These are phyloP conservation scores for Fragum fragum DNA, from an alignment of 2,888 invertebrate genomes.

Conservation along the genomic window DNA sequence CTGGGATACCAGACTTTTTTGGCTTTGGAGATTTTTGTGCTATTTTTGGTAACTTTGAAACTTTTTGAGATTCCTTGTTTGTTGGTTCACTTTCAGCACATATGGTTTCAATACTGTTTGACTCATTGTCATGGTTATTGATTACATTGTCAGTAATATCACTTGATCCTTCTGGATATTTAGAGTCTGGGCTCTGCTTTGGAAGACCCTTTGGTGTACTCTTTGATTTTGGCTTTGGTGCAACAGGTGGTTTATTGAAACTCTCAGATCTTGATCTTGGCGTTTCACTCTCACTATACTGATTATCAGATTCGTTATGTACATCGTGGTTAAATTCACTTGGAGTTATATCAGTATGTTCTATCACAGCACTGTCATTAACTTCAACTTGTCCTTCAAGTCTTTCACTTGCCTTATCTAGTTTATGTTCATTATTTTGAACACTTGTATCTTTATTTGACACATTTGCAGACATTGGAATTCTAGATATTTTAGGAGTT, in stretches of 20 bases:
- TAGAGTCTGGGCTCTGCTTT: conserved; percentile 47
- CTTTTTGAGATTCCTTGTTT: conserved; percentile 36
- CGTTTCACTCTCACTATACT: conserved; percentile 17
- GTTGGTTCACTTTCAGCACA: conserved; percentile 41
- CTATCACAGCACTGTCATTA: conserved; percentile 27
- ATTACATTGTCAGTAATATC: conserved; percentile 35
- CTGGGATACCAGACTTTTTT: conserved; percentile 57
- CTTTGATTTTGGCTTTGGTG: conserved; percentile 68
- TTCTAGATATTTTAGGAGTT: conserved; percentile 32
- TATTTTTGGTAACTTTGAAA: conserved; percentile 54
- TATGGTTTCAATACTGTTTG: not conserved
- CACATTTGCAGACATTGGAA: conserved; percentile 39
- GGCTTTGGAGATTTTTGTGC: conserved; percentile 60
- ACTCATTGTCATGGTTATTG: not conserved
- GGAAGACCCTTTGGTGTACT: conserved; percentile 55
- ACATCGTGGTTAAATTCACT: not conserved
- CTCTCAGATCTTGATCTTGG: conserved; percentile 55
- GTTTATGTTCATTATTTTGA: not conserved
- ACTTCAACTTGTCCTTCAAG: not conserved
- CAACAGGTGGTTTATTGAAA: conserved; percentile 62
- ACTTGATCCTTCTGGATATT: not conserved
- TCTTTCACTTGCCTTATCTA: not conserved
- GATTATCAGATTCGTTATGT: not conserved
- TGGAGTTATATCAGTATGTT: conserved; percentile 23
- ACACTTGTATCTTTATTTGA: conserved; percentile 5